Evolutionary conservation across 2,797 vertebrate genomes (phyloP), one percentile per base, ranked within the genome.

Genomic region (Megalops cyprinoides): DNA sequence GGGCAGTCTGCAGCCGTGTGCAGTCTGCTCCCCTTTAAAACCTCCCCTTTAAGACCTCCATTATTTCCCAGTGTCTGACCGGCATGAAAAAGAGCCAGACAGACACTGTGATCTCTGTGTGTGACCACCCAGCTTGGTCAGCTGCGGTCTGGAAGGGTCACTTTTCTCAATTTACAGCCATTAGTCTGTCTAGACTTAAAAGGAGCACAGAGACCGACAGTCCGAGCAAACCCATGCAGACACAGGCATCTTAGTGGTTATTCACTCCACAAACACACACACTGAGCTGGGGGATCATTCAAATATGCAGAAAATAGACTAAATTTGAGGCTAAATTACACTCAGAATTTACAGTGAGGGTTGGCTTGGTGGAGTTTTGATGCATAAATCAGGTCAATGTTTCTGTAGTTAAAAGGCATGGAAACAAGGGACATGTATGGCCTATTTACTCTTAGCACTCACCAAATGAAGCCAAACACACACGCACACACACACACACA

Each of bases 401-500:
- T n/a, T n/a, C n/a, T 48, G 46, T 48, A 4, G 46, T 48, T 48
- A 4, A 10, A 48, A 48, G 10, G 46, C 10, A 48, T 48, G 46
- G 48, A 4, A 48, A 48, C 46, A 48, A 46, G 10, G 62, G 62
- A 67, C 62, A 67, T 34, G 28, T 39, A 67, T 34, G 14, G 55
- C 79, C 51, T 67, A 34, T 76, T n/a, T 53, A 44, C 65, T 82
- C 65, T 34, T 46, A 74, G 62, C 14, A 51, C 44, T 49, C 53
- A 60, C 55, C 56, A 60, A 60, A 39, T n/a, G 44, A 53, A 67
- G 56, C 28, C 58, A 49, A 23, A 34, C 79, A 46, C 71, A 73
- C 73, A 49, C 58, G 73, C 71, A 79, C 65, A 80, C 49, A 79
- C 75, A 60, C 69, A 83, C 10, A 42, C 34, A 76, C 55, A 77